Evolutionary conservation across 2,888 invertebrate genomes (phyloP), one percentile per base, ranked within the genome.

Genomic region (Tetranychus piercei): DNA sequence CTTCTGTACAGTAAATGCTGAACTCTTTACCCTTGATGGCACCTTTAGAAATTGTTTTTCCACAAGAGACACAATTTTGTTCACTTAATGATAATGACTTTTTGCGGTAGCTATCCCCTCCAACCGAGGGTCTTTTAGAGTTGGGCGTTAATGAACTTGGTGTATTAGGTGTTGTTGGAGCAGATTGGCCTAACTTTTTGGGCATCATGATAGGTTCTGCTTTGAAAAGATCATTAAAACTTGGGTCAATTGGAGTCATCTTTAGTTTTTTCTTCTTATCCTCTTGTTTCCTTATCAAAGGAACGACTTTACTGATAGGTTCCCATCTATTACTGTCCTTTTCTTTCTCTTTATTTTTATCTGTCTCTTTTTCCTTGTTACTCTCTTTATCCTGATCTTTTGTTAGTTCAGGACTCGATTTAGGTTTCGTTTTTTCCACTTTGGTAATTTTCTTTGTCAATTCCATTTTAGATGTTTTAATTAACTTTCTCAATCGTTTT

Each of bases 1-100:
- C 87, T 80, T 92, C 90, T 79, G 91, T 90, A 82, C 94, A 95
- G 82, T 92, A 94, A 79, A 92, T 90, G 1, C 71, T 64, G 18
- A 20, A 15, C 11, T 43, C 44, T 15, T n/a, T 23, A 7, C 66
- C 67, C 20, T 34, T 18, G 18, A 43, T 73, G 22, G 67, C 45
- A 15, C 65, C 44, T 72, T 44, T 76, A 11, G 44, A 23, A 20
- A 72, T 64, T n/a, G 20, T 55, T 73, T 73, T 74, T n/a, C 73
- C 74, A 67, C 76, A 75, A 22, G 34, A 23, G 44, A 71, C 71
- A 71, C 71, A 71, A 44, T 20, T 43, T 45, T 71, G 71, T 43
- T 71, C 71, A 8, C n/a, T 20, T 23, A 22, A 18, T 11, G 73
- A 22, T 15, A 64, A 18, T 22, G 73, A 20, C 22, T 73, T 73